These are phyloP conservation scores for Notarius quadriscutis DNA, from an alignment of 2,113 vertebrate genomes.

Conservation along the genomic window DNA sequence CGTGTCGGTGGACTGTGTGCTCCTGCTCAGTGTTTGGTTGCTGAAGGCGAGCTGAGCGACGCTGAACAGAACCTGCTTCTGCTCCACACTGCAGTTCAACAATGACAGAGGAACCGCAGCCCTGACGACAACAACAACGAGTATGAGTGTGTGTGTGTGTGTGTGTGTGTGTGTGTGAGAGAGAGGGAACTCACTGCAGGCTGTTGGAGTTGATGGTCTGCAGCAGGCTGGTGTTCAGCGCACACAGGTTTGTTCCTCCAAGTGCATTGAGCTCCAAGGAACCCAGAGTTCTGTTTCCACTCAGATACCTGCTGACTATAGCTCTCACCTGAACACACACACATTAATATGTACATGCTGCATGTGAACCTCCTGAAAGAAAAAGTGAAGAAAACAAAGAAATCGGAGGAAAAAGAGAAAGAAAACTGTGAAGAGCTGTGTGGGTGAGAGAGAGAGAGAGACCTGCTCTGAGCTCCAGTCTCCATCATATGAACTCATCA, in stretches of 20 bases:
- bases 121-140: constrained; percentile 62
- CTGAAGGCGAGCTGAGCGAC: constrained; percentile 70
- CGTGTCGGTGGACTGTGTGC: rapidly evolving
- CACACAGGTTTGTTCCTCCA: constrained; percentile 70
- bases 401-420: neutral
- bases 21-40: neutral
- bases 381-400: neutral
- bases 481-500: constrained; percentile 64
- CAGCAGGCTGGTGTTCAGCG: constrained; percentile 61
- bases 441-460: neutral
- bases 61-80: constrained; percentile 70
- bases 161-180: neutral
- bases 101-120: constrained; percentile 47
- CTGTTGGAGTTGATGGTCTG: constrained; percentile 51
- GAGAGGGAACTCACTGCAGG: constrained; percentile 72
- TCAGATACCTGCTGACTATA: constrained; percentile 59
- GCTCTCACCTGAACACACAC: constrained; percentile 51
- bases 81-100: constrained; percentile 64
- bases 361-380: neutral
- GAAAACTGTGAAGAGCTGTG: neutral
- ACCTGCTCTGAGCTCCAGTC: constrained; percentile 62
- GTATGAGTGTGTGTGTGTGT: neutral
- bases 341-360: neutral
- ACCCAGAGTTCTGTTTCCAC: constrained; percentile 61
- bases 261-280: constrained; percentile 64